Conservation (phyloP, 2,113 vertebrate species). For the Sorex araneus region DNA sequence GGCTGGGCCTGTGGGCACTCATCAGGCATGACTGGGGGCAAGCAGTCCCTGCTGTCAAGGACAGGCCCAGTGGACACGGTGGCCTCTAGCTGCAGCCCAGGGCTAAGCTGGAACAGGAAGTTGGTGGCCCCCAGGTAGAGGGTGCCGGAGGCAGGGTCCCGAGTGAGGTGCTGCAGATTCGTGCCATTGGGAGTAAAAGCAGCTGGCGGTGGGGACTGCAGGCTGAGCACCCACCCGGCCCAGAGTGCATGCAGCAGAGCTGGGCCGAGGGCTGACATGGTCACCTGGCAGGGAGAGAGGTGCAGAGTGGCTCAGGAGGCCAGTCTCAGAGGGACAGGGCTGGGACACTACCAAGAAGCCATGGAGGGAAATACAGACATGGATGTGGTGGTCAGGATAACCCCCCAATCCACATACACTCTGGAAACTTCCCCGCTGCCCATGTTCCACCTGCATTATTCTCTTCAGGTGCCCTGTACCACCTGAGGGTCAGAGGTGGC, state of each 20-base stretch:
- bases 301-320: background rate
- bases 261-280: slow-evolving; percentile 93
- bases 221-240: slow-evolving; percentile 88
- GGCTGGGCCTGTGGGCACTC: slow-evolving; percentile 94
- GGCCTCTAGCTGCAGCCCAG: slow-evolving; percentile 90
- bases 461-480: background rate
- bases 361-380: no score
- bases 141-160: slow-evolving; percentile 91
- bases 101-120: slow-evolving; percentile 95
- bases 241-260: slow-evolving; percentile 90
- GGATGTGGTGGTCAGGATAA: background rate
- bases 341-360: background rate
- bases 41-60: slow-evolving; percentile 95
- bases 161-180: slow-evolving; percentile 94
- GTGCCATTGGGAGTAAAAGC: slow-evolving; percentile 92
- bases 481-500: background rate
- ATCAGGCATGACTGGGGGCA: slow-evolving; percentile 93
- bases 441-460: background rate
- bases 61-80: slow-evolving; percentile 93
- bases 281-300: slow-evolving; percentile 86
- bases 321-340: background rate
- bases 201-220: slow-evolving; percentile 82
- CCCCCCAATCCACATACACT: background rate
- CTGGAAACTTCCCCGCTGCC: background rate
- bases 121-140: slow-evolving; percentile 96